These are phyloP conservation scores for Yoshiicerus persimilis DNA, from an alignment of 1,140 invertebrate genomes.

Conservation along the genomic window DNA sequence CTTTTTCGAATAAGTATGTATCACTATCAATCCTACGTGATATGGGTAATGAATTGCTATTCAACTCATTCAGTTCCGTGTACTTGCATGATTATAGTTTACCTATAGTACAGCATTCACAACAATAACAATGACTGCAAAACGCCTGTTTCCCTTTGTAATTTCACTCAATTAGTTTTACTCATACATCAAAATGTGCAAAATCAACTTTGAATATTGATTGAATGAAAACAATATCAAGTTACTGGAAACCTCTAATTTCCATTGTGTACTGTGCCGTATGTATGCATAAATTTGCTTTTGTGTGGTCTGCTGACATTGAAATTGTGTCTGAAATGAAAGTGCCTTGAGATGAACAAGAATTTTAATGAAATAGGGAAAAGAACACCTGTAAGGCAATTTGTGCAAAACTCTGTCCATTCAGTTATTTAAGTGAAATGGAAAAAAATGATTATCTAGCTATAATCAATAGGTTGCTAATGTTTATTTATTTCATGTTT, in stretches of 20 bases:
- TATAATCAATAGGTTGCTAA: too few species aligned
- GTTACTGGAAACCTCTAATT: too few species aligned
- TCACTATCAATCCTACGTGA: background rate
- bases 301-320: background rate
- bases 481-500: too few species aligned
- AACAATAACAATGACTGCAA: too few species aligned
- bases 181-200: too few species aligned
- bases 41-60: background rate
- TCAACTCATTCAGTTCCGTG: too few species aligned
- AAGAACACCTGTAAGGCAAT: background rate
- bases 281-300: background rate
- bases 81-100: background rate
- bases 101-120: too few species aligned
- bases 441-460: too few species aligned
- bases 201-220: too few species aligned
- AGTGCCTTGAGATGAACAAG: background rate
- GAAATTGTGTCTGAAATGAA: background rate
- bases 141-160: too few species aligned
- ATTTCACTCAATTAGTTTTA: too few species aligned
- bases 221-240: too few species aligned
- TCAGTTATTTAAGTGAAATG: background rate
- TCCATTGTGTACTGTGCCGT: background rate
- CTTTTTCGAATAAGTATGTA: background rate
- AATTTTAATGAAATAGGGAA: background rate
- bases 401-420: background rate